Percentiles rank a stretch among this genome's conserved stretches.
phyloP scores from a whole-genome alignment of 2,888 invertebrate genomes.

The Drosophila prostipennis region DNA sequence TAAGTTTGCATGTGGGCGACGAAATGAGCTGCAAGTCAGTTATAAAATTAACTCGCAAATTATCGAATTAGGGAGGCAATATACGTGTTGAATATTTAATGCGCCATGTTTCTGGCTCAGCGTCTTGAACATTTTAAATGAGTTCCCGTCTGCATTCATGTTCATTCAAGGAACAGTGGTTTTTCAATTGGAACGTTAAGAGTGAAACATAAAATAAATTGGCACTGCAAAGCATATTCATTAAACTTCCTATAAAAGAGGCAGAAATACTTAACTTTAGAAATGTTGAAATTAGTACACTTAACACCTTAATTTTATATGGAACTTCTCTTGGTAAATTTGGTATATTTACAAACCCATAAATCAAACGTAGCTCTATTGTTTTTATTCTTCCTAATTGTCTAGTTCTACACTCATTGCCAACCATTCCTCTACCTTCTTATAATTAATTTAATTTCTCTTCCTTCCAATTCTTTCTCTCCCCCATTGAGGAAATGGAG shows the following conservation, averaged over 20 bases:
- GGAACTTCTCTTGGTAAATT: too few relatives aligned
- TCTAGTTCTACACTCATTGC: background rate
- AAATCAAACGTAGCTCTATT: background rate
- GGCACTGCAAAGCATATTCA: too few relatives aligned
- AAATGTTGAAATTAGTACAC: too few relatives aligned
- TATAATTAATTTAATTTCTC: slow-evolving; percentile 1
- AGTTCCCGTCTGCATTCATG: too few relatives aligned
- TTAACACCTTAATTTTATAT: too few relatives aligned
- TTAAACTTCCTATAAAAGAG: too few relatives aligned
- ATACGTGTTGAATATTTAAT: background rate
- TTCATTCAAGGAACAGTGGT: background rate
- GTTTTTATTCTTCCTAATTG: background rate
- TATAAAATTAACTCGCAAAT: slow-evolving; percentile 8
- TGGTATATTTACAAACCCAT: too few relatives aligned
- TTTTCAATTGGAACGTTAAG: background rate
- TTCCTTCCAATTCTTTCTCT: background rate
- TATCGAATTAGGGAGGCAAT: slow-evolving; percentile 14
- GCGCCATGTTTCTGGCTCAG: background rate
- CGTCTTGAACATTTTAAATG: background rate
- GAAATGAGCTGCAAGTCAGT: background rate
- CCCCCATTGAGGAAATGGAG: slow-evolving; percentile 2
- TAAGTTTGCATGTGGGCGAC: slow-evolving; percentile 21
- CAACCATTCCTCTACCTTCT: background rate
- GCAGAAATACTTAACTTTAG: too few relatives aligned
- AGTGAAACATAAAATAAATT: background rate